Percentiles rank a stretch among this genome's conserved stretches.
Conservation (phyloP, 2,888 invertebrate genomes). For the Polydesmus complanatus region DNA sequence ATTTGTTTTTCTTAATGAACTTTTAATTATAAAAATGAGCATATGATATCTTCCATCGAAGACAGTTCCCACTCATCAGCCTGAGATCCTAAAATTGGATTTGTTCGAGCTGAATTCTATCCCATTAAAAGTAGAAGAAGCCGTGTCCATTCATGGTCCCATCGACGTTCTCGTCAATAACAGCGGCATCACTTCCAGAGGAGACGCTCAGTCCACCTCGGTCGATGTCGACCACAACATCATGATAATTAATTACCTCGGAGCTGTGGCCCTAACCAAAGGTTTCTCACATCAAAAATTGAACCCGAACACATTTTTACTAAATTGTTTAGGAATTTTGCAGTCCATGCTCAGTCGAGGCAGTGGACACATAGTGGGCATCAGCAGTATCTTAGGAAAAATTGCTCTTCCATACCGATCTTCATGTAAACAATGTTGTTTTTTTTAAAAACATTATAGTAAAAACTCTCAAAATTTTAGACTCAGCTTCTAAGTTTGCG, state of each 20-base stretch:
- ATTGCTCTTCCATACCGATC: slow-evolving; percentile 66
- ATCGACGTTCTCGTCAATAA: slow-evolving; percentile 87
- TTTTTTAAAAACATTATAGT: neutral
- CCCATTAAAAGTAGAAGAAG: slow-evolving; percentile 46
- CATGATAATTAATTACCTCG: slow-evolving; percentile 91
- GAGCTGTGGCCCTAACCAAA: slow-evolving; percentile 78
- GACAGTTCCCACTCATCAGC: slow-evolving; percentile 50
- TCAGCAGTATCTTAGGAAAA: slow-evolving; percentile 87
- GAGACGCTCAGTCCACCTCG: slow-evolving; percentile 55
- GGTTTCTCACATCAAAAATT: slow-evolving; percentile 39
- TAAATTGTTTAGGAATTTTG: slow-evolving; percentile 51
- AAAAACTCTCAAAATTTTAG: slow-evolving; percentile 22
- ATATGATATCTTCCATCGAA: too few species aligned
- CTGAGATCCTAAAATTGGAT: slow-evolving; percentile 59
- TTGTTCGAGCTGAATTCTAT: slow-evolving; percentile 53
- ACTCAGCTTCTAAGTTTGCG: slow-evolving; percentile 89
- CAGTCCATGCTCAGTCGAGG: slow-evolving; percentile 63
- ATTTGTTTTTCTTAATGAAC: too few species aligned
- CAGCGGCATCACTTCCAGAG: slow-evolving; percentile 65
- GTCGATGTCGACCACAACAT: slow-evolving; percentile 70
- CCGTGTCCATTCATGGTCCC: slow-evolving; percentile 52
- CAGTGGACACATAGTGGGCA: slow-evolving; percentile 67
- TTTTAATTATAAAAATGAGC: too few species aligned
- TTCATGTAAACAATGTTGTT: slow-evolving; percentile 33
- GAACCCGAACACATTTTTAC: neutral